Evolutionary conservation across 2,797 vertebrate genomes (phyloP).

Genomic region (Bradypodion ventrale): DNA sequence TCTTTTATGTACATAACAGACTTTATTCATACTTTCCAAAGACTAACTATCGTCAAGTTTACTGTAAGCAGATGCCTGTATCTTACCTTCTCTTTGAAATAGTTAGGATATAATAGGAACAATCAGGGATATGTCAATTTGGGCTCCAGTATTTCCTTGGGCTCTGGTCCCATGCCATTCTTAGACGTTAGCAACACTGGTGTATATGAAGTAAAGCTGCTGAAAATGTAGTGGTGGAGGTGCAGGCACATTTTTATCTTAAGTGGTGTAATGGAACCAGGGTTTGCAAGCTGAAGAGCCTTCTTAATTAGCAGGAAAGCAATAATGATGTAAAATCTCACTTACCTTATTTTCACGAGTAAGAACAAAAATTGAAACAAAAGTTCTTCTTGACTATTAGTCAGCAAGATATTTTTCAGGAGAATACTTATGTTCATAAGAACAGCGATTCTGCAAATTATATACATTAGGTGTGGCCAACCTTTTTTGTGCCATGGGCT

Average conservation of each 20-base stretch:
- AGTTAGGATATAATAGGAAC: not conserved
- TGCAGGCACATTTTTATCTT: not conserved
- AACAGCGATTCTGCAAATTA: too few species aligned
- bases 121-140: not conserved
- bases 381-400: too few species aligned
- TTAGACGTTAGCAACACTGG: not conserved
- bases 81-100: not conserved
- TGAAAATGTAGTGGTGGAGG: not conserved
- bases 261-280: not conserved
- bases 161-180: not conserved
- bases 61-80: not conserved
- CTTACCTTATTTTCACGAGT: too few species aligned
- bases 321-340: too few species aligned
- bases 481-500: too few species aligned
- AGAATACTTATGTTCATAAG: too few species aligned
- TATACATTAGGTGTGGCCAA: too few species aligned
- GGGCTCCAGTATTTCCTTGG: not conserved
- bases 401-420: too few species aligned
- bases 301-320: not conserved
- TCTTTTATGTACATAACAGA: not conserved
- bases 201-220: not conserved
- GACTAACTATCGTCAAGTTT: not conserved
- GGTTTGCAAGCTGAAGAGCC: not conserved
- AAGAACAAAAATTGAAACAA: too few species aligned
- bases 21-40: not conserved